phyloP scores from a whole-genome alignment of 2,888 invertebrate genomes.

The Xestia c-nigrum region DNA sequence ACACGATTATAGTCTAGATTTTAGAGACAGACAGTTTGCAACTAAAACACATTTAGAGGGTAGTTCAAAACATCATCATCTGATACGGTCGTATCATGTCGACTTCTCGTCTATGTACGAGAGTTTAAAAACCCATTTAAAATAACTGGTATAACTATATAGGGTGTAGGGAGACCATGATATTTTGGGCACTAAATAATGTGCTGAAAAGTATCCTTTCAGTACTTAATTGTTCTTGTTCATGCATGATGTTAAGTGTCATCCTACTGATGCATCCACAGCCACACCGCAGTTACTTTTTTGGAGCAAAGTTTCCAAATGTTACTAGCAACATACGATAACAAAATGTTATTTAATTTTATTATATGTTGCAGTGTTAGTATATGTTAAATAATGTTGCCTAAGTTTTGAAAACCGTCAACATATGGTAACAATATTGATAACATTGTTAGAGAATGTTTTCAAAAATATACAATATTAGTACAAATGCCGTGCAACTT shows the following conservation, averaged over 20 bases:
- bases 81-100: constrained; percentile 28
- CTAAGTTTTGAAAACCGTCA: no score
- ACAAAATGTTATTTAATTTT: no score
- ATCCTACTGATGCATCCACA: no score
- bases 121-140: constrained; percentile 63
- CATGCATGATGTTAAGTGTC: not conserved
- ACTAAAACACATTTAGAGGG: constrained; percentile 14
- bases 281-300: no score
- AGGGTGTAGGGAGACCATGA: constrained; percentile 42
- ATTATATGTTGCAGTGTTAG: no score
- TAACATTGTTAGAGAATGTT: no score
- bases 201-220: not conserved
- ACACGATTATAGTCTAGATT: not conserved
- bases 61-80: constrained; percentile 39
- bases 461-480: no score
- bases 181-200: not conserved
- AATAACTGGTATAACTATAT: constrained; percentile 54
- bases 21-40: constrained; percentile 21
- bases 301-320: no score
- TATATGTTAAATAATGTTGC: no score
- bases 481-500: no score
- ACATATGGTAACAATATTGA: no score
- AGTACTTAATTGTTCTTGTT: not conserved
- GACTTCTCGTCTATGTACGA: constrained; percentile 33
- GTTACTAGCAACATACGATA: no score